A percentile compares a stretch with the other conserved stretches of the same genome.
Conservation (phyloP, 2,888 invertebrate genomes). For the Oscheius sp. region DNA sequence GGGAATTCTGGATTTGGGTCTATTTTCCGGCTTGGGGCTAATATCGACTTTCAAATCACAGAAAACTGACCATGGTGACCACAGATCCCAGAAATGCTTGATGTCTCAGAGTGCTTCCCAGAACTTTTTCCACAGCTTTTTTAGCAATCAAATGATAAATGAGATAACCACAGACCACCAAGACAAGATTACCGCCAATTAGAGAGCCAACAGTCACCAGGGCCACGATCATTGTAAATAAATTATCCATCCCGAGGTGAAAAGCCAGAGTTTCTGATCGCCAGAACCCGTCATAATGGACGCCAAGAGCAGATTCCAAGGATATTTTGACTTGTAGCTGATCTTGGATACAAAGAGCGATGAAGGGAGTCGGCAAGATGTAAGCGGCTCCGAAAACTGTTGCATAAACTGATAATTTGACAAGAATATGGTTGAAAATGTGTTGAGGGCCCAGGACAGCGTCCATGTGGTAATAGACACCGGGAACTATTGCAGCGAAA, state of each 20-base stretch:
- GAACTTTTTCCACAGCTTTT: neutral
- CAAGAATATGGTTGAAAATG: neutral
- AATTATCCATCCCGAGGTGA: neutral
- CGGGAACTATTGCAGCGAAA: neutral
- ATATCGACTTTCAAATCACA: neutral
- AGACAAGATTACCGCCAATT: neutral
- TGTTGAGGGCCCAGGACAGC: neutral
- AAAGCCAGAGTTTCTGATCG: neutral
- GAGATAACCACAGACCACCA: neutral
- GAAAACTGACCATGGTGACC: neutral
- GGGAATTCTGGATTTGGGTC: no score
- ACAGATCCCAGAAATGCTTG: neutral
- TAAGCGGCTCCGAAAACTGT: neutral
- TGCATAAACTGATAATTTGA: neutral
- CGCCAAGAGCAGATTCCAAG: neutral
- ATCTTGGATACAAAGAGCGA: neutral
- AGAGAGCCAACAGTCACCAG: neutral
- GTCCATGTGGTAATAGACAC: neutral
- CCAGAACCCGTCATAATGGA: neutral
- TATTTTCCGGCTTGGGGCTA: neutral
- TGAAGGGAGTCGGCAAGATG: neutral
- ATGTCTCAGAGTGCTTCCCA: neutral
- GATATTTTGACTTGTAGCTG: neutral
- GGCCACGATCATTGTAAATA: neutral
- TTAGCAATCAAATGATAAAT: neutral